phyloP scores from a whole-genome alignment of 2,113 vertebrate species.

The Silurus meridionalis region DNA sequence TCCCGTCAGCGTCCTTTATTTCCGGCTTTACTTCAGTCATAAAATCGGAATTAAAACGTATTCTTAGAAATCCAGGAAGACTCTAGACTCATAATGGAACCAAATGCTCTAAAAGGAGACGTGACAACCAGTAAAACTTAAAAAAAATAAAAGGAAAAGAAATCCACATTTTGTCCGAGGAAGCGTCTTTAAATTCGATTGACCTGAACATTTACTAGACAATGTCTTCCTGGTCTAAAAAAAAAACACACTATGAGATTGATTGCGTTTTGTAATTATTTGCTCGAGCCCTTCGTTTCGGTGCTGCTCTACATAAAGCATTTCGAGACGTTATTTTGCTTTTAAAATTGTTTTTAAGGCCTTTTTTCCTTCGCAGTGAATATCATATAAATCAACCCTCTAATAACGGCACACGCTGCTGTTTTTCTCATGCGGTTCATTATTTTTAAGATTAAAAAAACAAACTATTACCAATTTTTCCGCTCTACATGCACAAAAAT shows the following conservation, averaged over 20 bases:
- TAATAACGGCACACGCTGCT: background rate
- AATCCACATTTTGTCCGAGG: constrained; percentile 4
- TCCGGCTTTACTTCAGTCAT: background rate
- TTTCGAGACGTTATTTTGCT: background rate
- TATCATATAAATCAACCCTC: constrained; percentile 1
- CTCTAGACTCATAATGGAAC: background rate
- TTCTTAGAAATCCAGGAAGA: constrained; percentile 23
- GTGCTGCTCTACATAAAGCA: background rate
- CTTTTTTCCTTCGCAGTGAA: background rate
- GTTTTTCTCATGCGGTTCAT: background rate
- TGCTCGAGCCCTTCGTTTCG: constrained; percentile 2
- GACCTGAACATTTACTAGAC: background rate
- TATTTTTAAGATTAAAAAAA: background rate
- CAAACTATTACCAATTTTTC: background rate
- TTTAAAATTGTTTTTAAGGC: background rate
- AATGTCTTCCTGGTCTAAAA: constrained; percentile 19
- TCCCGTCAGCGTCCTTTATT: background rate
- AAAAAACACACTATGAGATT: background rate
- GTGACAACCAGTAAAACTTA: background rate
- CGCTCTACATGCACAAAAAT: background rate
- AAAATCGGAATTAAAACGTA: background rate
- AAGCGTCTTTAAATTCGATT: constrained; percentile 30
- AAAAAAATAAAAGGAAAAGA: background rate
- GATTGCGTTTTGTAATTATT: background rate
- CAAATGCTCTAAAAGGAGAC: background rate